Base-by-base conservation (phyloP, 2,113 vertebrate species). In the Gymnogyps californianus region DNA sequence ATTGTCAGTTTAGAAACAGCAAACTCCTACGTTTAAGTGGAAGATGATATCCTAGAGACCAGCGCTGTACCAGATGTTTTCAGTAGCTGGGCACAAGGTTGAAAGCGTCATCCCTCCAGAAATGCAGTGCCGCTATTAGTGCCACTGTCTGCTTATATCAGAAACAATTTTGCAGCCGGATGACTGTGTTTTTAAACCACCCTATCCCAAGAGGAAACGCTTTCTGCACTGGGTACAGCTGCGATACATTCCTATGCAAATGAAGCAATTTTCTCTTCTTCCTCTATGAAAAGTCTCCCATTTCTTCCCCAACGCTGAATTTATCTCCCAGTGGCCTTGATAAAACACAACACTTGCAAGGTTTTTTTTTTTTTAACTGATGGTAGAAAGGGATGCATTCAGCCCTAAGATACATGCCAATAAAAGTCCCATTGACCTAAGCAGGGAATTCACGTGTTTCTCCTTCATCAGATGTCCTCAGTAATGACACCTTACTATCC, bases 171-270 rank as follows among this genome's bases (percentile, higher is more conserved):
- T 91, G 91, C 77, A 96, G 77, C 87, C 6, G 16, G 76, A 46
- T 85, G 80, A 65, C 58, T 4, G 4, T 89, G 47, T 46, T 94
- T 94, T 85, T 58, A 91, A 89, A 77, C 38, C 55, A 93, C 46
- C 46, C 71, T 80, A 14, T 79, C 76, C 91, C 94, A 85, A 16
- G 65, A 89, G 95, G 54, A 90, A 87, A 54, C 13, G 10, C 13
- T 85, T 55, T 25, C 74, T 66, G 70, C 74, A 62, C 7, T n/a
- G 78, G 74, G 71, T 95, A 85, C 89, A 91, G 84, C 93, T 97
- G 94, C 49, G 93, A 96, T 44, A 86, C 62, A 85, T 90, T 93
- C 91, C 97, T 51, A 93, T 77, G 89, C 78, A 97, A 96, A 96
- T 93, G 29, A 86, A 90, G 71, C 79, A 54, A 93, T 96, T 93